Base-by-base conservation (phyloP, 2,113 vertebrate species). In the Pterocles gutturalis region DNA sequence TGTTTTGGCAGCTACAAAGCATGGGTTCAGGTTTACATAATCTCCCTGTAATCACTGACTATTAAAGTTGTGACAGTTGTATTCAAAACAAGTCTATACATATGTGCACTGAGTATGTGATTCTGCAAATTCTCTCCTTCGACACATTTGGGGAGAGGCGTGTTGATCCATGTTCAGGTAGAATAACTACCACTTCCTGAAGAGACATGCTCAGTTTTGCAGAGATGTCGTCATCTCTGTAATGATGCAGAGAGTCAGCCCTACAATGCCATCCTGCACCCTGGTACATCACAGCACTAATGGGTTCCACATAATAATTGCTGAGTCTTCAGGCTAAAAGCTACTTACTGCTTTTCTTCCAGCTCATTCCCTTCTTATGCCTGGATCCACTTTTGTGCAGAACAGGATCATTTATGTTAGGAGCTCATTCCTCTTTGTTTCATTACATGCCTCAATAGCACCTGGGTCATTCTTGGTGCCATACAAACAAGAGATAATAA, bases 71-170 rank as follows among this genome's bases (percentile, higher is more conserved):
- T 10, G 26, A 57, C 25, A 53, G 53, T 6, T 49, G 31, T 19
- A 66, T 25, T 72, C 61, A 26, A 38, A 94, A 58, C 55, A 92
- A 77, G 46, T 9, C 54, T 66, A n/a, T 46, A 46, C 55, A 26
- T 29, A 81, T 0, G 1, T 17, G 43, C 2, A 0, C 24, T 5
- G 28, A 4, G 4, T 21, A 21, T 54, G 14, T 10, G 16, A 66
- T 78, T 45, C 80, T 89, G 19, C 58, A 70, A 13, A 58, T 61
- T 46, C n/a, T 69, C 49, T 66, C 17, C n/a, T 66, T 70, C 9
- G 31, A 24, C 26, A 18, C 9, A 5, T n/a, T 24, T 19, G 36
- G 36, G 29, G 33, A 67, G 21, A 51, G 2, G 9, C 5, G 28
- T 58, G 12, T 17, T 16, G 11, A n/a, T 43, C n/a, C 46, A 49